Percentiles rank a stretch among this genome's conserved stretches.
These are phyloP conservation scores for Xylophagus ater DNA, from an alignment of 2,888 invertebrate species.

Conservation along the genomic window DNA sequence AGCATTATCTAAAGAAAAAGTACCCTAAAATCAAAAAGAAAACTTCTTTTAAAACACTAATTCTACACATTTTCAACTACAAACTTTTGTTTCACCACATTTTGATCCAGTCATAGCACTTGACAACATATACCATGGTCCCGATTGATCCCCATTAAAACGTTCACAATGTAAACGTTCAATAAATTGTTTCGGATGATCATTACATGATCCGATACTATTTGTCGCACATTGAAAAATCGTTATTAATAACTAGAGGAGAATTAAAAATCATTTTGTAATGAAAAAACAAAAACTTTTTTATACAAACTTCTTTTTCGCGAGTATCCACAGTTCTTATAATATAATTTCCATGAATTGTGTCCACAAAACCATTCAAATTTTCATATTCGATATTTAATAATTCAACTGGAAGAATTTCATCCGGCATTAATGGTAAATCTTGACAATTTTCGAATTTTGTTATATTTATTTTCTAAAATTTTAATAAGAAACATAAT, in stretches of 20 bases:
- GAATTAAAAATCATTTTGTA: not conserved
- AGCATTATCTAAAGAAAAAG: conserved; percentile 15
- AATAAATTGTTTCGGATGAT: conserved; percentile 11
- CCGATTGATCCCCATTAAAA: conserved; percentile 16
- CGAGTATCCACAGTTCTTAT: conserved; percentile 16
- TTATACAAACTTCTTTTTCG: conserved; percentile 13
- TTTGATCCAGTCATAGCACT: conserved; percentile 20
- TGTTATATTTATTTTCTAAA: conserved; percentile 20
- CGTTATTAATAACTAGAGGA: conserved; percentile 14
- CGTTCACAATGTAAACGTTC: conserved; percentile 17
- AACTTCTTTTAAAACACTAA: conserved; percentile 21
- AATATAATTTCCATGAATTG: conserved; percentile 16
- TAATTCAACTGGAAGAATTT: conserved; percentile 16
- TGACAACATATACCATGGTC: conserved; percentile 20
- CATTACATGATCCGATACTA: conserved; percentile 11
- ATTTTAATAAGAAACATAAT: too few species aligned
- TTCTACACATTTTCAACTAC: conserved; percentile 21
- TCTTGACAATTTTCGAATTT: conserved; percentile 18
- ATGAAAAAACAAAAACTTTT: not conserved
- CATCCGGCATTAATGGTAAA: not conserved
- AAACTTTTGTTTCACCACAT: conserved; percentile 20
- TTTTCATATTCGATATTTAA: conserved; percentile 15
- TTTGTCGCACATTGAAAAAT: conserved; percentile 14
- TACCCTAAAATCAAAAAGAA: conserved; percentile 9
- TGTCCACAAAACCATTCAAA: conserved; percentile 15